Conservation (phyloP, 37 sponge, comb jelly and placozoan species). For the Mnemiopsis leidyi region DNA sequence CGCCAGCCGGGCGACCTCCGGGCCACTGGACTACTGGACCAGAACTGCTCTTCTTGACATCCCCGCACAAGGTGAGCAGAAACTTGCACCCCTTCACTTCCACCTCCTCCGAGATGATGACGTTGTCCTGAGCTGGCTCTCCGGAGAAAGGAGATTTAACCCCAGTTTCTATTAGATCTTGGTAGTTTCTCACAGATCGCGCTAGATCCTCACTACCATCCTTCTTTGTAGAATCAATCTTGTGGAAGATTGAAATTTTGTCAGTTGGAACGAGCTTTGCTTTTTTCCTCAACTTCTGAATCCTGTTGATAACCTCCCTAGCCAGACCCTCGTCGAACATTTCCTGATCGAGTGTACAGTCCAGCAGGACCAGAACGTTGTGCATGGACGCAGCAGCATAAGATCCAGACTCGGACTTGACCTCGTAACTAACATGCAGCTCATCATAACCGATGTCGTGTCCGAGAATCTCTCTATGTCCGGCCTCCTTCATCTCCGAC, state of each 20-base stretch:
- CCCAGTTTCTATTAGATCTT: constrained; percentile 27
- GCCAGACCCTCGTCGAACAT: constrained; percentile 93
- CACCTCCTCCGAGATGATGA: constrained; percentile 13
- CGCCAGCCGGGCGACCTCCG: not conserved
- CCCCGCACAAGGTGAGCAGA: constrained; percentile 4
- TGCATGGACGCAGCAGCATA: constrained; percentile 72
- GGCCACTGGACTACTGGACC: constrained; percentile 43
- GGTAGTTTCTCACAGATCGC: not conserved
- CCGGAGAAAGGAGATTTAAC: constrained; percentile 29
- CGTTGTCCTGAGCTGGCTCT: not conserved
- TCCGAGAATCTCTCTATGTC: constrained; percentile 74
- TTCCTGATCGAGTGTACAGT: constrained; percentile 78
- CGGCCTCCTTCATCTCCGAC: constrained; percentile 70
- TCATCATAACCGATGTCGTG: constrained; percentile 65
- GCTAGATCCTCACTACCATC: not conserved
- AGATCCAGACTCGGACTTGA: constrained; percentile 70
- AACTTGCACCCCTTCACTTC: constrained; percentile 22
- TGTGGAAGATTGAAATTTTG: constrained; percentile 19
- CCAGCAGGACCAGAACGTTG: constrained; percentile 84
- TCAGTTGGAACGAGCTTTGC: constrained; percentile 66
- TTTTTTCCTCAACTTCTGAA: constrained; percentile 92
- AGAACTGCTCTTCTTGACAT: not conserved
- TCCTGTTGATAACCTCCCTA: constrained; percentile 90
- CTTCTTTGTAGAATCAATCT: constrained; percentile 3
- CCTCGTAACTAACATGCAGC: constrained; percentile 73